Base-by-base conservation (phyloP, 1,140 invertebrate genomes). In the Saccostrea cuccullata region DNA sequence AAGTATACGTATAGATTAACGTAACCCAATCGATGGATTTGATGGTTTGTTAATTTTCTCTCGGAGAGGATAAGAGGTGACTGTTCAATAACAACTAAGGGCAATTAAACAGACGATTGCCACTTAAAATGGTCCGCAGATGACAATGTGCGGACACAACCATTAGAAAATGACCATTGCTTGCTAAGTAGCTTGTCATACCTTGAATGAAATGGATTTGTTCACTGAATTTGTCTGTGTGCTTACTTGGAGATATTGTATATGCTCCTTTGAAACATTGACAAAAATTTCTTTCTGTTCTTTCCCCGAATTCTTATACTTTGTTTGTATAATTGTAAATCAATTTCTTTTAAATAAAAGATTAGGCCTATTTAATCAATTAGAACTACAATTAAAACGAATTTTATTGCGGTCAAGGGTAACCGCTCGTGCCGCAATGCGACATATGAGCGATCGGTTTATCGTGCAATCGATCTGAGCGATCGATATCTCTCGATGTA, bases 401-500 rank as follows among this genome's bases (percentile, higher is more conserved):
- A 23, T 77, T 77, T 77, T 36, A 77, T 30, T 77, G 26, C 70
- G 70, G 70, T 77, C 70, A 77, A 36, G 70, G 70, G 12, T 77
- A 30, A 13, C 26, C 26, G 30, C 26, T 30, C 15, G 23, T 77
- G 70, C 36, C 70, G 70, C 70, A 77, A 26, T 77, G 70, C 70
- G 70, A 77, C 70, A 77, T 77, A 15, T 36, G 26, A 77, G 26
- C 26, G 26, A 77, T 77, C 70, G 70, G 70, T 36, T 77, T 77
- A 77, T 77, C 70, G 70, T 26, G 12, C 26, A 26, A 77, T 77
- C 70, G 70, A 77, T 77, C 70, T 77, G 11, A 26, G 26, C 70
- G 70, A 77, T 77, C 30, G 70, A 77, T 77, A 77, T 77, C 70
- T 30, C 26, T 77, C 70, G 26, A 15, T 77, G 30, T 77, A 77